These are phyloP conservation scores for Strix occidentalis DNA, from an alignment of 2,797 vertebrate species.

Conservation along the genomic window DNA sequence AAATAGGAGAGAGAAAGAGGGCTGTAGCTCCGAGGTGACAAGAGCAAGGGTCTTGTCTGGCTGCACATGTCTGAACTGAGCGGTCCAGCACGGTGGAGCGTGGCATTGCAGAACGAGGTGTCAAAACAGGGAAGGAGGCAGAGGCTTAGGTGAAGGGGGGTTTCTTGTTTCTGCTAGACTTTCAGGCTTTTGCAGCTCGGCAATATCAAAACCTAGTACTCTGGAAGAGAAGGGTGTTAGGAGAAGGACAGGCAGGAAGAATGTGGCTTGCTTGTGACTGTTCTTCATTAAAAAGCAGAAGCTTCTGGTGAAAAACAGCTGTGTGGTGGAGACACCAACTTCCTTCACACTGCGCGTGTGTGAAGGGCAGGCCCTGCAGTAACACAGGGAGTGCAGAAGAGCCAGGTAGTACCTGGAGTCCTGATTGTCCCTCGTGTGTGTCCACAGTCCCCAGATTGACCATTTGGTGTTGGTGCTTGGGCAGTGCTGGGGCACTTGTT, in stretches of 20 bases:
- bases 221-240: not conserved
- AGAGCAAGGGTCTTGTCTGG: not conserved
- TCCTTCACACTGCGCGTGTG: rapidly evolving
- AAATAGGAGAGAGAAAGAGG: not conserved
- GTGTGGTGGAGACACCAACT: not conserved
- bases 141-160: not conserved
- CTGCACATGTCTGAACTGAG: not conserved
- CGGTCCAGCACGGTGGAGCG: not conserved
- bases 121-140: not conserved
- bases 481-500: not conserved
- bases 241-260: not conserved
- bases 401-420: too few relatives aligned
- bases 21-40: not conserved
- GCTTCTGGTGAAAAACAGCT: not conserved
- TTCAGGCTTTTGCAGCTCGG: not conserved
- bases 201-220: not conserved
- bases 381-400: not conserved
- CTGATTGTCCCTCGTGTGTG: not conserved
- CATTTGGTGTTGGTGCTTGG: not conserved
- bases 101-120: not conserved
- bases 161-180: not conserved
- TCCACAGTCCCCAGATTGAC: not conserved
- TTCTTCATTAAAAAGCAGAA: not conserved
- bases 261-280: rapidly evolving
- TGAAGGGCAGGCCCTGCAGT: not conserved